phyloP scores from a whole-genome alignment of 1,140 invertebrate species.

The Campoletis sonorensis region DNA sequence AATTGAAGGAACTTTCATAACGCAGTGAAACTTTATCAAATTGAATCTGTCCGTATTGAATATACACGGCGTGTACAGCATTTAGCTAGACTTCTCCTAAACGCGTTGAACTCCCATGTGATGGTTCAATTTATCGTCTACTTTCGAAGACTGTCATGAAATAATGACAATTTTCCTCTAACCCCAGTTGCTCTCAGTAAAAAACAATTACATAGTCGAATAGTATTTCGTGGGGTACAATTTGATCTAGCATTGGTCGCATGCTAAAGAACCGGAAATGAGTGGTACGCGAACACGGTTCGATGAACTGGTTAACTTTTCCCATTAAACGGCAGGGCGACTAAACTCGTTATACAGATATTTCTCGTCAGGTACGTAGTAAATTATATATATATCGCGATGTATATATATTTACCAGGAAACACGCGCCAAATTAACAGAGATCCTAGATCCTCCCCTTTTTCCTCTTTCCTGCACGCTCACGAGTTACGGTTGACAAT shows the following conservation, averaged over 20 bases:
- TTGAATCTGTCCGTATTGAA: too few species aligned
- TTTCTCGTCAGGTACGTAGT: not conserved
- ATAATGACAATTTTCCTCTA: not conserved
- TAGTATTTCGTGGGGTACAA: not conserved
- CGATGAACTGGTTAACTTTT: constrained; percentile 34
- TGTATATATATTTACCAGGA: too few species aligned
- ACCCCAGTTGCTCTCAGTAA: not conserved
- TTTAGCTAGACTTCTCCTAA: too few species aligned
- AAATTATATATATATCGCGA: not conserved
- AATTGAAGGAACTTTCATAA: too few species aligned
- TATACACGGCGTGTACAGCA: too few species aligned
- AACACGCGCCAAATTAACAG: too few species aligned
- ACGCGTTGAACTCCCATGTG: not conserved
- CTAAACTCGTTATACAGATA: not conserved
- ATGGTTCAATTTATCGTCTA: not conserved
- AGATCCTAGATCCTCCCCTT: too few species aligned
- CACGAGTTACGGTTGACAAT: too few species aligned
- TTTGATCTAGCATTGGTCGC: not conserved
- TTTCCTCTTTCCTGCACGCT: too few species aligned
- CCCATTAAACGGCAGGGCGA: not conserved
- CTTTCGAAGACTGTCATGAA: not conserved
- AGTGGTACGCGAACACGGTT: constrained; percentile 1
- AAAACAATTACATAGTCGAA: constrained; percentile 3
- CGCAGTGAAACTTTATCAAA: too few species aligned
- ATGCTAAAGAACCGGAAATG: constrained; percentile 1